phyloP scores from a whole-genome alignment of 2,113 vertebrate genomes.

The Cephalopholis sonnerati region DNA sequence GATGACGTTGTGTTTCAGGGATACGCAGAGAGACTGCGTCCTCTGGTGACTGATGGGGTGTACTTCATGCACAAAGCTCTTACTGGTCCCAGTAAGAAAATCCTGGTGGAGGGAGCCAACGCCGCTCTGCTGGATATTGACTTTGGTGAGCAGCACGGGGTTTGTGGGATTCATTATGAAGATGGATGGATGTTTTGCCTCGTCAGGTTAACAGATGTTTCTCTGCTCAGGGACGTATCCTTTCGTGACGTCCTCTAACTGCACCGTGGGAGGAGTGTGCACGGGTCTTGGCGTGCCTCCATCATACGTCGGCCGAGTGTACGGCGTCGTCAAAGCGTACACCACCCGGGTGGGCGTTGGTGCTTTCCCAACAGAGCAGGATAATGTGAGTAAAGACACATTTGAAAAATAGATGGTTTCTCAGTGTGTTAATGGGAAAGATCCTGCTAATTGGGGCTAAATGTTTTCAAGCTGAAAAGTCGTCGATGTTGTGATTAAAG shows the following conservation, averaged over 20 bases:
- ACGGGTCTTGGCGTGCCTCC: conserved; percentile 88
- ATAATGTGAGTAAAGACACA: conserved; percentile 81
- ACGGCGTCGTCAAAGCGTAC: conserved; percentile 88
- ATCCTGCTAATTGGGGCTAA: not conserved
- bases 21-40: conserved; percentile 81
- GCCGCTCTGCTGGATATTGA: conserved; percentile 89
- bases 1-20: conserved; percentile 49
- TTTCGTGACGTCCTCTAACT: conserved; percentile 89
- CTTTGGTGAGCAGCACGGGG: conserved; percentile 80
- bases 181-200: not conserved
- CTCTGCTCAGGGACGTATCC: conserved; percentile 84
- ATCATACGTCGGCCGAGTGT: conserved; percentile 84
- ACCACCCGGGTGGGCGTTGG: conserved; percentile 88
- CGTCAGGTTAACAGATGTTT: not conserved
- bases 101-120: conserved; percentile 89
- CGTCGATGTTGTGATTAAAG: conserved; percentile 1
- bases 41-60: conserved; percentile 87
- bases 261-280: conserved; percentile 89
- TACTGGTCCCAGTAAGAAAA: conserved; percentile 87
- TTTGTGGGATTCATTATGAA: not conserved
- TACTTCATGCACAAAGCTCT: conserved; percentile 89
- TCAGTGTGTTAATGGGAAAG: not conserved
- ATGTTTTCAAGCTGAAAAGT: not conserved
- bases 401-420: not conserved
- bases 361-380: conserved; percentile 88